Evolutionary conservation across 2,888 invertebrate genomes (phyloP), one percentile per base, ranked within the genome.

Genomic region (Lacanobia oleracea): DNA sequence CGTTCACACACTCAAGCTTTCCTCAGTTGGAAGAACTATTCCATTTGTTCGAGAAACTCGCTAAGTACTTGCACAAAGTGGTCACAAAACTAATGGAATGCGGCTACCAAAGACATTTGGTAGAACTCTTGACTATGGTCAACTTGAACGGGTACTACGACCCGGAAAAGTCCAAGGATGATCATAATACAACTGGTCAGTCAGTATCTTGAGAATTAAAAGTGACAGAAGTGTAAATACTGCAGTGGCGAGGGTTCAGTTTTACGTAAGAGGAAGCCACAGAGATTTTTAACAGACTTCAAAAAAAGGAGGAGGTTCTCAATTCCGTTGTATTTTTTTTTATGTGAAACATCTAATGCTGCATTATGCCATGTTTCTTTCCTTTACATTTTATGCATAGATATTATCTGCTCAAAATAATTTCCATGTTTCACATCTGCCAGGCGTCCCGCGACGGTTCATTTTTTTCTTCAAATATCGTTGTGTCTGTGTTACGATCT

Each of bases 91-190:
- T 97, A 5, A 97, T 97, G 83, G 97, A 96, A 77, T 97, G 96
- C 79, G 97, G 97, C 0, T 97, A 97, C 87, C 97, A 97, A 85
- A 96, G 97, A 0, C 97, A 97, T 89, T 89, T 97, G 51, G 95
- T 96, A 40, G 97, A 97, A 81, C 93, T 97, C 62, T 90, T 97
- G 3, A 97, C 97, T 72, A 97, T 97, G 93, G 94, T 97, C 67
- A 97, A 97, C 86, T 94, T 97, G 71, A 97, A 97, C 88, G 95
- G 96, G 54, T 97, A 96, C 88, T 97, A 97, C 74, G 92, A 95
- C 43, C 89, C 91, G 0, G 92, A 94, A 0, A 92, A 85, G n/a
- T 86, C 91, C 0, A 93, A 91, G 75, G 92, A 92, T 2, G 93
- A 92, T 1, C 72, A 74, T 10, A 93, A 91, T 75, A 81, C 78